Evolutionary conservation across 2,797 vertebrate genomes (phyloP), one percentile per base, ranked within the genome.

Genomic region (Heliangelus exortis): DNA sequence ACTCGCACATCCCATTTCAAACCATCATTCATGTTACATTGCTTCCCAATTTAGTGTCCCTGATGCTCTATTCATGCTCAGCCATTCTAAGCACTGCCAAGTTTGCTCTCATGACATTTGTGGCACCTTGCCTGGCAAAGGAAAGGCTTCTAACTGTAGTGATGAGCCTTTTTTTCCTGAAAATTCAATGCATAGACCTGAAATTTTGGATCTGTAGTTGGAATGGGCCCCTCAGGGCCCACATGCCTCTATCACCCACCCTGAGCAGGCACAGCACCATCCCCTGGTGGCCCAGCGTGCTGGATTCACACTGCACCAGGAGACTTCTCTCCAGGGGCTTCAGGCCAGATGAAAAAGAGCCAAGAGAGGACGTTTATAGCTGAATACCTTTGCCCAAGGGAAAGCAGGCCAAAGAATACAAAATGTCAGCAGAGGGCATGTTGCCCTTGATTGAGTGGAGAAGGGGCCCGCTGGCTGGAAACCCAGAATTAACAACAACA

Each of bases 381-480:
- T 94, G 92, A 96, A 90, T 92, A 48, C 87, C 96, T 96, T 92
- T 95, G 95, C 96, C 81, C 90, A 93, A 87, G 57, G 62, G 85
- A 97, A 85, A 96, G 79, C 92, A 95, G 84, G 87, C 78, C 89
- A 92, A 93, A 89, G 94, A 90, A 85, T 87, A 95, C 78, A 95
- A 96, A 98, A 97, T 96, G 92, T 96, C 85, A 1, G 96, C 48
- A 95, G 91, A 98, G 97, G 94, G 96, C 96, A 96, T 23, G 61
- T 76, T 97, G 97, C 94, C 96, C 97, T 97, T 96, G 87, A 95
- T 90, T 96, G 97, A 97, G 82, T 84, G 71, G 91, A 90, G 93
- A 96, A 93, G 69, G 93, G 89, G 87, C 92, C 91, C 5, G 17
- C 97, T 98, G 98, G 94, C 97, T 97, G 93, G 95, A 97, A 97